Evolutionary conservation across 2,797 vertebrate genomes (phyloP), one percentile per base, ranked within the genome.

Genomic region (Lepidocolaptes lacrymiger): DNA sequence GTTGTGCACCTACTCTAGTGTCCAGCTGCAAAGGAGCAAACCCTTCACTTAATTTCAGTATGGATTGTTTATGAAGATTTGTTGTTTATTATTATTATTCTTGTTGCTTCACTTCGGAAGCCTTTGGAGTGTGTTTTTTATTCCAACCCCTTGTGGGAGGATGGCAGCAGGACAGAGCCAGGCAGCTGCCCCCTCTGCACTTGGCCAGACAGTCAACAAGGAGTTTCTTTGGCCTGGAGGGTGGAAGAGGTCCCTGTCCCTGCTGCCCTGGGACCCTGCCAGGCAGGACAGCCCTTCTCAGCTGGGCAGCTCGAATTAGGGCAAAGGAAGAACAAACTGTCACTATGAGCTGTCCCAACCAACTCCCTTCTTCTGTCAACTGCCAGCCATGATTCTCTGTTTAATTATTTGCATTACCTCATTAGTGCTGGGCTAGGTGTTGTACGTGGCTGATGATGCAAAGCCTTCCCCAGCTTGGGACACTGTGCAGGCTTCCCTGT

Each of bases 391-490:
- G 92, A 88, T 81, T 92, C 94, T 91, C 20, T 73, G 51, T 95
- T 81, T 91, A 91, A 95, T 96, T 96, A 82, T 95, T 94, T 95
- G 59, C 66, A 84, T 95, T 93, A 91, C 88, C 52, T 90, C 83
- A 88, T 81, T 71, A 84, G 26, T 46, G 24, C 73, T 88, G 30
- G 59, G 51, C 69, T 94, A 73, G 41, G 36, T 96, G 73, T 85
- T 88, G 69, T 94, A 79, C 2, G 1, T 52, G 14, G 44, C 48
- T 76, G 63, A 87, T 49, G 61, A 92, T 79, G 78, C 73, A 93
- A 87, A 96, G 62, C 61, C 44, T 91, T 2, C 16, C 24, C 34
- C 32, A 28, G 78, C 55, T 89, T 71, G 82, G 82, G 67, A 58
- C 59, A 37, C 52, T 11, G 59, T 37, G 26, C 46, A 76, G n/a